phyloP scores from a whole-genome alignment of 2,888 invertebrate species.

The Myopa tessellatipennis region DNA sequence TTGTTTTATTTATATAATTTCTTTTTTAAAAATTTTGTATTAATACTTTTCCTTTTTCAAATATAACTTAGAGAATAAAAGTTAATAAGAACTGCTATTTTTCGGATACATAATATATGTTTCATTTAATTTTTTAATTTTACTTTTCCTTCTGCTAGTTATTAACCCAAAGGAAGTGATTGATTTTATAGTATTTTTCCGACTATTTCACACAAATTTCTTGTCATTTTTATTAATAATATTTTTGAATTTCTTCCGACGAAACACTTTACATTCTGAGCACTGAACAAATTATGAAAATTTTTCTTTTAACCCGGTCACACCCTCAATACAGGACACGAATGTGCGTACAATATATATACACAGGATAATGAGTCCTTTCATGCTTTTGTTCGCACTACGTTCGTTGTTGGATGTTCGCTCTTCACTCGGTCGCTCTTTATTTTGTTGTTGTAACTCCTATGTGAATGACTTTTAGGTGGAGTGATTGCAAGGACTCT shows the following conservation, averaged over 20 bases:
- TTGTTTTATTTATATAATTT: not conserved
- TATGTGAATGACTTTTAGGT: conserved; percentile 24
- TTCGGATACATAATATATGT: conserved; percentile 24
- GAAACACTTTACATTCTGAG: conserved; percentile 63
- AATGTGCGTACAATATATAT: conserved; percentile 51
- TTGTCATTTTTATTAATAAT: conserved; percentile 14
- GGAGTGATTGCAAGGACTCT: not conserved
- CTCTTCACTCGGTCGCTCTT: conserved; percentile 27
- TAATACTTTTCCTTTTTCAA: not conserved
- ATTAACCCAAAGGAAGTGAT: not conserved
- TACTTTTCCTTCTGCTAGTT: conserved; percentile 8
- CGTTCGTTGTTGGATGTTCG: conserved; percentile 24
- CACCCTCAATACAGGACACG: conserved; percentile 66
- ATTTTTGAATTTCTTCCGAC: conserved; percentile 25
- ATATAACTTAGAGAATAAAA: not conserved
- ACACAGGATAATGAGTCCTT: conserved; percentile 40
- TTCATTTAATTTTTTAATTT: conserved; percentile 7
- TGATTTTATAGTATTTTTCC: not conserved
- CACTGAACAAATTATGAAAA: conserved; percentile 66
- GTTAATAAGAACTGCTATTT: not conserved
- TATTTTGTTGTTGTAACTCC: conserved; percentile 31
- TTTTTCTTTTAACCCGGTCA: conserved; percentile 68
- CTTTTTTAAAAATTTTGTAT: not conserved
- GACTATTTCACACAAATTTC: conserved; percentile 16
- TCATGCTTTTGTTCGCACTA: conserved; percentile 30